Conservation (phyloP, 2,797 vertebrate species). For the Sparidentex hasta region DNA sequence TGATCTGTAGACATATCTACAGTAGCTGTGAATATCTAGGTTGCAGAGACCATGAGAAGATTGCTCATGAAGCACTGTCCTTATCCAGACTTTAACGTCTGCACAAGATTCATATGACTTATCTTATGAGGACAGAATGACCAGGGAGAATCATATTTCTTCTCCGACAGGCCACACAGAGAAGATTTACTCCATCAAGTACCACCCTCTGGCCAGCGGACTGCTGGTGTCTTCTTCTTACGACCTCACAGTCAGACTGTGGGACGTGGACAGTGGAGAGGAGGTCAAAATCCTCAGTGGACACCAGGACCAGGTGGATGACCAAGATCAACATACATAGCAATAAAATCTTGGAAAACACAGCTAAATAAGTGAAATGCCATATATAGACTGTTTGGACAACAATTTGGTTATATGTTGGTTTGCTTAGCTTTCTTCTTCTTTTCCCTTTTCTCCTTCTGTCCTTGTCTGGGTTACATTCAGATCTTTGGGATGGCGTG, state of each 20-base stretch:
- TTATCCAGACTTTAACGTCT: too few species aligned
- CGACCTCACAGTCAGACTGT: constrained; percentile 91
- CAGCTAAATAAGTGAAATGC: background rate
- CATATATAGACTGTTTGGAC: background rate
- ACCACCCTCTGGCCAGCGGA: constrained; percentile 90
- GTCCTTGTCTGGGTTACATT: background rate
- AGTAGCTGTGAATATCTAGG: too few species aligned
- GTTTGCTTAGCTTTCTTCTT: background rate
- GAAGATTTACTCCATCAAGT: constrained; percentile 96
- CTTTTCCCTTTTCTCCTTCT: background rate
- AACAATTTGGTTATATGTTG: background rate
- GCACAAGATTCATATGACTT: too few species aligned
- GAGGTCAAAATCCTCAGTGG: constrained; percentile 88
- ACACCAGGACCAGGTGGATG: constrained; percentile 92
- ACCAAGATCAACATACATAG: background rate
- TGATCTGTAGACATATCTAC: too few species aligned
- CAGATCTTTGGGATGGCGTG: constrained; percentile 96
- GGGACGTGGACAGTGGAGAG: constrained; percentile 84
- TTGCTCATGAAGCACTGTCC: too few species aligned
- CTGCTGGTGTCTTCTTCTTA: constrained; percentile 95
- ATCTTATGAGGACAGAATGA: too few species aligned
- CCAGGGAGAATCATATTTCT: too few species aligned
- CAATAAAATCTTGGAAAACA: background rate
- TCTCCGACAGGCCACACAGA: constrained; percentile 86
- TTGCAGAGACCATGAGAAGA: too few species aligned